These are phyloP conservation scores for Drosophila pruinosa DNA, from an alignment of 1,140 invertebrate genomes.

Conservation along the genomic window DNA sequence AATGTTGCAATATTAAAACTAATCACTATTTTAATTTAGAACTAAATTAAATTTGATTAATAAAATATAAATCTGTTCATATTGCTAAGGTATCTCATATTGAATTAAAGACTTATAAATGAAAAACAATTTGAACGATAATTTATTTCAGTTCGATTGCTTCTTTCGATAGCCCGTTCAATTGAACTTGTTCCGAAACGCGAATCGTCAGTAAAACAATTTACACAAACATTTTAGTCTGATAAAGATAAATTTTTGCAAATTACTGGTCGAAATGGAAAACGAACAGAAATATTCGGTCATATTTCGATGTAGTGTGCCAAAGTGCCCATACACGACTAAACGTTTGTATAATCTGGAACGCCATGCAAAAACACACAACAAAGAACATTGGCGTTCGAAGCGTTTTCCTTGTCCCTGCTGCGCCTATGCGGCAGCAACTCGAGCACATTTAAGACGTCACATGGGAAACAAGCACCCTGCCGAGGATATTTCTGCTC, in stretches of 20 bases:
- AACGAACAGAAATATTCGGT: neutral
- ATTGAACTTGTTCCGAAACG: neutral
- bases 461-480: conserved; percentile 35
- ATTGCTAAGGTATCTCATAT: no score
- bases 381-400: conserved; percentile 33
- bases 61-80: neutral
- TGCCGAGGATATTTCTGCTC: neutral
- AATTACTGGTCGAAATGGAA: conserved; percentile 1
- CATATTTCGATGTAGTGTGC: conserved; percentile 21
- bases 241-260: neutral
- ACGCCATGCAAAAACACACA: conserved; percentile 29
- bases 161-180: neutral
- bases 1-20: neutral
- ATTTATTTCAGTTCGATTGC: neutral
- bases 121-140: no score
- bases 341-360: conserved; percentile 28
- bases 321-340: conserved; percentile 23
- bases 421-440: conserved; percentile 27
- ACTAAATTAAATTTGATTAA: neutral
- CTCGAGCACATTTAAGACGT: conserved; percentile 19
- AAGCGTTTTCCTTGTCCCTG: conserved; percentile 32
- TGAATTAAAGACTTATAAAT: no score
- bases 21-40: neutral
- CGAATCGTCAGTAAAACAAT: no score
- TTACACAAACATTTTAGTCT: conserved; percentile 3